Evolutionary conservation across 2,888 invertebrate species (phyloP).

Genomic region (Caenorhabditis japonica): DNA sequence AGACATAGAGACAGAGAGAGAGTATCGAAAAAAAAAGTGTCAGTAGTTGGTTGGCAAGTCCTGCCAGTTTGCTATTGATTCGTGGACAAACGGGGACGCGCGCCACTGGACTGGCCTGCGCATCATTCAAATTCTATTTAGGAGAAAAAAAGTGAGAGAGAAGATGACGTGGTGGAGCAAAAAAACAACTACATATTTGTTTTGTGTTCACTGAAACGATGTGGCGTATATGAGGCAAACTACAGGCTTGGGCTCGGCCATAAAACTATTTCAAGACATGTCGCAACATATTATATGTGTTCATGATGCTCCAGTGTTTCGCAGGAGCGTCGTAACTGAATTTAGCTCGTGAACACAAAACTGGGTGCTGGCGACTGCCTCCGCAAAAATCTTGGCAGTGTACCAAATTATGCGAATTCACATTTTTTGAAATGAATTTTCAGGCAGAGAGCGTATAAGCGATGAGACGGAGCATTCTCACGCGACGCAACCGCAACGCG

Average conservation of each 20-base stretch:
- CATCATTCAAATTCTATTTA: conserved; percentile 16
- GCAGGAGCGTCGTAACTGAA: no score
- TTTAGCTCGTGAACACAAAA: no score
- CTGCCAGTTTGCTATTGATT: conserved; percentile 35
- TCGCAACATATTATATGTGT: no score
- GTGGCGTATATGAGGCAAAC: neutral
- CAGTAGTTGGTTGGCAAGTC: conserved; percentile 26
- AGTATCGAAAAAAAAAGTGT: conserved; percentile 20
- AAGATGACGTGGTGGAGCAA: neutral
- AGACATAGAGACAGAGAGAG: neutral
- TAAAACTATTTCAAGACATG: no score
- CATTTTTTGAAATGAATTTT: no score
- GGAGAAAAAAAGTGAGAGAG: neutral
- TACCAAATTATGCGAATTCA: no score
- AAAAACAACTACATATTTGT: conserved; percentile 7
- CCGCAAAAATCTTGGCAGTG: no score
- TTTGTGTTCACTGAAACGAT: conserved; percentile 11
- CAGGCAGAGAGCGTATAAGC: no score
- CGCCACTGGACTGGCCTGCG: conserved; percentile 17
- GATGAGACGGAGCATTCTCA: no score
- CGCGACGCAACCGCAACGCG: no score
- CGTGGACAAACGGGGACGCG: conserved; percentile 10
- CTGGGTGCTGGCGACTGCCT: no score
- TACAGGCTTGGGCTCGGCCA: neutral
- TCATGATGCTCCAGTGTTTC: no score